Percentiles rank a stretch among this genome's conserved stretches.
Evolutionary conservation across 2,113 vertebrate species (phyloP).

Genomic region (Varanus salvator): DNA sequence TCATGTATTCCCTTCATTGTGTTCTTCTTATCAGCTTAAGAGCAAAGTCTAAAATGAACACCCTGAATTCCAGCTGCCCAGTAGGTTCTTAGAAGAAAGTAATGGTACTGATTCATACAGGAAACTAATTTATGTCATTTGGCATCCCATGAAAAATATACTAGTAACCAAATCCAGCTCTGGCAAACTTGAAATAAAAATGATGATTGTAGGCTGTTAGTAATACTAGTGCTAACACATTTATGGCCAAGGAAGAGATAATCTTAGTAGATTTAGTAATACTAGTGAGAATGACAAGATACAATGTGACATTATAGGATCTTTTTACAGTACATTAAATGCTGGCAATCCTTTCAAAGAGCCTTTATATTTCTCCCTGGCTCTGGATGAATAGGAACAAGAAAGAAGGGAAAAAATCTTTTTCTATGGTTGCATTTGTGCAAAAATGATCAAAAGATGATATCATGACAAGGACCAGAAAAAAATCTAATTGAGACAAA

Average conservation of each 20-base stretch:
- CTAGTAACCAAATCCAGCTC: constrained; percentile 61
- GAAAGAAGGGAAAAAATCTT: background rate
- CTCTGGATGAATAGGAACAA: constrained; percentile 13
- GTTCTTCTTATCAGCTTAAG: constrained; percentile 62
- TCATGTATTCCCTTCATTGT: background rate
- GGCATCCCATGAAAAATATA: constrained; percentile 16
- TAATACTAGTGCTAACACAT: constrained; percentile 71
- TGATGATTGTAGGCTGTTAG: constrained; percentile 56
- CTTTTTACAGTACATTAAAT: constrained; percentile 40
- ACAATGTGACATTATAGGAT: constrained; percentile 35
- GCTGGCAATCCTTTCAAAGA: constrained; percentile 47
- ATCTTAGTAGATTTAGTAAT: constrained; percentile 51
- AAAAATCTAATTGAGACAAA: constrained; percentile 9
- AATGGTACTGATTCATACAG: constrained; percentile 48
- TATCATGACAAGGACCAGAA: constrained; percentile 20
- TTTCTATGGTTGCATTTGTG: constrained; percentile 23
- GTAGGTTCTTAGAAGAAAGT: constrained; percentile 16
- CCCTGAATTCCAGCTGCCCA: constrained; percentile 45
- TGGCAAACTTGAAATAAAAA: constrained; percentile 63
- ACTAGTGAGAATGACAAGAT: constrained; percentile 64
- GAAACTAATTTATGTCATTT: constrained; percentile 50
- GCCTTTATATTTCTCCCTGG: constrained; percentile 26
- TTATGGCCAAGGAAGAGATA: constrained; percentile 65
- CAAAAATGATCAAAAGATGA: constrained; percentile 45
- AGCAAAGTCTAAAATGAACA: constrained; percentile 67